Evolutionary conservation across 2,113 vertebrate genomes (phyloP), one percentile per base, ranked within the genome.

Genomic region (Mirza zaza): DNA sequence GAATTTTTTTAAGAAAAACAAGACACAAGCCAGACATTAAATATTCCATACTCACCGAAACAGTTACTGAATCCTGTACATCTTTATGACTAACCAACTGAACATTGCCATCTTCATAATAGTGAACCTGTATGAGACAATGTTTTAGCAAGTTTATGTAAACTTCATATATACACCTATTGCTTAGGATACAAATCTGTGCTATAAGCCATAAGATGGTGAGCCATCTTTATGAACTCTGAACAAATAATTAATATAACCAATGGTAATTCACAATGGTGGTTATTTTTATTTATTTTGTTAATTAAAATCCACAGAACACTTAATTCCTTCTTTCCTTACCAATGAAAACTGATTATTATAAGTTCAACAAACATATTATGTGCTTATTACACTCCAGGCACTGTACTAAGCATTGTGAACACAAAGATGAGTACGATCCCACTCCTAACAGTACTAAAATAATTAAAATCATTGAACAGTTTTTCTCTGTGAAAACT

Each of bases 41-140:
- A 94, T 45, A 90, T 45, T 79, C 23, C 57, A 96, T 88, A 99
- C 99, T 99, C 98, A 99, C 99, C 93, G 99, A 99, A 96, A 99
- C 98, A 21, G 98, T 98, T 95, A 99, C 91, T 79, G 99, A 98
- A 94, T 99, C 99, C 98, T 99, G 99, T 85, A 99, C 97, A 76
- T 99, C 99, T 98, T 99, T 99, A 97, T 99, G 99, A 98, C 99
- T 99, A 97, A 99, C 99, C 97, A 99, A 98, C 50, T 99, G 99
- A 84, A 99, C 99, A 2, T 99, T 99, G 88, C 99, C 99, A 97
- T 99, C 99, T 98, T 99, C 99, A 83, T 99, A 99, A 98, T 99
- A 99, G 98, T 99, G 99, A 79, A 99, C 99, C 99, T 99, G 97
- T 45, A 95, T 73, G 71, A 90, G 68, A 97, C 17, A 89, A 61